Conservation (phyloP, 2,797 vertebrate species). For the Bradypodion ventrale region DNA sequence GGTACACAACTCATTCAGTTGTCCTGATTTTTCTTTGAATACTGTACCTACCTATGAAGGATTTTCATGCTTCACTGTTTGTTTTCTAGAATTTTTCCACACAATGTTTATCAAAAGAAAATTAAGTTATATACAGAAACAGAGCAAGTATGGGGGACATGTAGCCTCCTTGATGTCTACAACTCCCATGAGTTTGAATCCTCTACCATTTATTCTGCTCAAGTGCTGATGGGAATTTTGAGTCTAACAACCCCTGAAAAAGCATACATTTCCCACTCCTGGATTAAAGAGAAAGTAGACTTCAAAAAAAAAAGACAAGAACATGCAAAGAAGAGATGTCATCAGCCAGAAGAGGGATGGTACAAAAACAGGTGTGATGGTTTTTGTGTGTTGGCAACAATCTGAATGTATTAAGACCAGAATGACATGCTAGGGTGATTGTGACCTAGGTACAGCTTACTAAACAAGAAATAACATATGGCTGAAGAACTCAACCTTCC, state of each 20-base stretch:
- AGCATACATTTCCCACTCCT: not conserved
- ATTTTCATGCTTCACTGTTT: not conserved
- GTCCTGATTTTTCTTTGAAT: not conserved
- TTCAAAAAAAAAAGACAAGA: not conserved
- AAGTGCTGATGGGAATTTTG: not conserved
- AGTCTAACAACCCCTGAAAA: not conserved
- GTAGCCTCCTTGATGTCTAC: not conserved
- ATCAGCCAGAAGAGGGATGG: not conserved
- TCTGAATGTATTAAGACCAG: not conserved
- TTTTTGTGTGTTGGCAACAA: not conserved
- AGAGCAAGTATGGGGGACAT: not conserved
- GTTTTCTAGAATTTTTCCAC: not conserved
- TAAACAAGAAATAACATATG: too few species aligned
- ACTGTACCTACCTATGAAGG: not conserved
- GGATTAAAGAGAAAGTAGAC: not conserved
- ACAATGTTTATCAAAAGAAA: not conserved
- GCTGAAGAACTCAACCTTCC: too few species aligned
- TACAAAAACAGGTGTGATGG: not conserved
- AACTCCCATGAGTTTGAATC: not conserved
- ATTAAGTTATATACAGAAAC: not conserved
- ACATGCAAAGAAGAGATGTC: not conserved
- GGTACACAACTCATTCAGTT: too few species aligned
- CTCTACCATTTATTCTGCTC: not conserved
- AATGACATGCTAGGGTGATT: not conserved
- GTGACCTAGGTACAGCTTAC: too few species aligned